These are phyloP conservation scores for Cyrtonyx montezumae DNA, from an alignment of 2,113 vertebrate genomes.

Conservation along the genomic window DNA sequence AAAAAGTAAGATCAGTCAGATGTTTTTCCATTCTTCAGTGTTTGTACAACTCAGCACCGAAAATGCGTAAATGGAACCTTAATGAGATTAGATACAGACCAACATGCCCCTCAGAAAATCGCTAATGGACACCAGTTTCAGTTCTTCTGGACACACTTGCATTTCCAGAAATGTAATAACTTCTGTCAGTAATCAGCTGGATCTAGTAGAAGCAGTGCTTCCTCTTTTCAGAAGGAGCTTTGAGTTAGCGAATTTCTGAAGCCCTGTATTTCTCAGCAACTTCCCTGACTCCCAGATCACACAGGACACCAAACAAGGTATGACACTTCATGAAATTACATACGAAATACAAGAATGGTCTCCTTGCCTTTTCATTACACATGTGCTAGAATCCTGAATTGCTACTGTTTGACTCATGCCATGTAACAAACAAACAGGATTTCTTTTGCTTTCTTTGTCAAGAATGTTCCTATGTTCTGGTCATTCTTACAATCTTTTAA, in stretches of 20 bases:
- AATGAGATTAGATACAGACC: neutral
- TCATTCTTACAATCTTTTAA: neutral
- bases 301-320: neutral
- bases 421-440: neutral
- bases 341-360: neutral
- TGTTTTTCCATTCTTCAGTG: neutral
- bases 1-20: neutral
- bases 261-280: neutral
- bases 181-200: neutral
- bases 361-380: conserved; percentile 29
- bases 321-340: neutral
- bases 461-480: neutral
- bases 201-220: neutral
- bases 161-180: neutral
- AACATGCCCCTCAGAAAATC: neutral
- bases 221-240: neutral
- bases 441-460: neutral
- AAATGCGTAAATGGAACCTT: neutral
- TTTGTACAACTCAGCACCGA: neutral
- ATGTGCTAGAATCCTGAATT: neutral
- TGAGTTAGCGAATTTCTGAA: neutral
- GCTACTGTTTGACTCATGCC: neutral
- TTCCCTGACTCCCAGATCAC: neutral
- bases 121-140: neutral
- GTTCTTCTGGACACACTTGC: neutral